Evolutionary conservation across 2,113 vertebrate species (phyloP).

Genomic region (Salminus brasiliensis): DNA sequence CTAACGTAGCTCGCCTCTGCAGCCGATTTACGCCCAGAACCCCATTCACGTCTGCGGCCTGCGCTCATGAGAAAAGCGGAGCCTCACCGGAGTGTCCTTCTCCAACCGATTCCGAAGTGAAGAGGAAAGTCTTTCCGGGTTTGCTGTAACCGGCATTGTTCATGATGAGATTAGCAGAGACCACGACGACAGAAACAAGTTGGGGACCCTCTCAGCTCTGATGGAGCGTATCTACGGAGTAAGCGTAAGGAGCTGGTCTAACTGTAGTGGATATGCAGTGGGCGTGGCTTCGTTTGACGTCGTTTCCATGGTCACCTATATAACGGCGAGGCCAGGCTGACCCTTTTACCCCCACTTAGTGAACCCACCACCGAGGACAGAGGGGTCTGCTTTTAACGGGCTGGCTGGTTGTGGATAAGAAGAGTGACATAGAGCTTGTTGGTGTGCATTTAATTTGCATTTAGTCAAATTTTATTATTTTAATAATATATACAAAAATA

Average conservation of each 20-base stretch:
- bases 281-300: not conserved
- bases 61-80: not conserved
- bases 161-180: constrained; percentile 50
- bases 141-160: constrained; percentile 54
- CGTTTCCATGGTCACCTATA: not conserved
- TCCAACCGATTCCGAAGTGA: constrained; percentile 77
- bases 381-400: too few species aligned
- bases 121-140: constrained; percentile 73
- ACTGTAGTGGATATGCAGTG: not conserved
- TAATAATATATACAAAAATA: too few species aligned
- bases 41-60: not conserved
- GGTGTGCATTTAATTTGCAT: too few species aligned
- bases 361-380: too few species aligned
- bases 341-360: too few species aligned
- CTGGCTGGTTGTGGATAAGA: too few species aligned
- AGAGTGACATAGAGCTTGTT: too few species aligned
- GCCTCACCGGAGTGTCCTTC: constrained; percentile 74
- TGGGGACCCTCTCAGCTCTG: not conserved
- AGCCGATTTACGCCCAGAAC: too few species aligned
- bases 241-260: not conserved
- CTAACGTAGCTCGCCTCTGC: too few species aligned
- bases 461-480: too few species aligned
- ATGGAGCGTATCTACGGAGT: too few species aligned
- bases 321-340: not conserved
- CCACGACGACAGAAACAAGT: too few species aligned